Conservation (phyloP, 2,113 vertebrate genomes). For the Notothenia coriiceps region DNA sequence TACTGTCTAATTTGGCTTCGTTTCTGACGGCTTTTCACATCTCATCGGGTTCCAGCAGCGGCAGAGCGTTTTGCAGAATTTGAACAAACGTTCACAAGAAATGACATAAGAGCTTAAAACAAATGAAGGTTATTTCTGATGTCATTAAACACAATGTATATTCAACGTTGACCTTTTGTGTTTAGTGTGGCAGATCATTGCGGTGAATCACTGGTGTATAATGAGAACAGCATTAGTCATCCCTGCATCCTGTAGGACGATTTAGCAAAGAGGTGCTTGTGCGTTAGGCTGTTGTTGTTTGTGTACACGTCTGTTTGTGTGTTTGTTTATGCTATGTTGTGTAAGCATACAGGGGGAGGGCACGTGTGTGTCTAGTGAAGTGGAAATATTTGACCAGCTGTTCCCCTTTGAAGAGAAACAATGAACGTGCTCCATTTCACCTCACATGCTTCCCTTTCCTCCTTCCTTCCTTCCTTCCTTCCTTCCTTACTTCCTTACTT, state of each 20-base stretch:
- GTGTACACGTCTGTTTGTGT: slow-evolving; percentile 18
- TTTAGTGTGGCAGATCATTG: slow-evolving; percentile 14
- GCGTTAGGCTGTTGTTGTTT: slow-evolving; percentile 14
- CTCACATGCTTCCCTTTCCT: not conserved
- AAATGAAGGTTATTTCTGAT: not conserved
- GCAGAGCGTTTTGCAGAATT: not conserved
- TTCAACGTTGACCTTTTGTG: slow-evolving; percentile 31
- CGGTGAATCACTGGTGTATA: slow-evolving; percentile 23
- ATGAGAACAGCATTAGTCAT: slow-evolving; percentile 34
- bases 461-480: not conserved
- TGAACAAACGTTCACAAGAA: not conserved
- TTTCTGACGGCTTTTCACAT: not conserved
- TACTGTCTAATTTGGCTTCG: not conserved
- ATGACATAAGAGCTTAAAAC: not conserved
- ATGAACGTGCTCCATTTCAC: slow-evolving; percentile 36
- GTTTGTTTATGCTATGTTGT: slow-evolving; percentile 29
- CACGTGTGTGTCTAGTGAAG: slow-evolving; percentile 31
- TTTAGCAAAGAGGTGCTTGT: slow-evolving; percentile 9
- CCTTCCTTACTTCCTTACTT: not conserved
- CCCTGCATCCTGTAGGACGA: slow-evolving; percentile 6
- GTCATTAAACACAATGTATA: not conserved
- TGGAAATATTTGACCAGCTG: slow-evolving; percentile 64
- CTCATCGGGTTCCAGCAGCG: not conserved
- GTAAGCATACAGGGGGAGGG: not conserved
- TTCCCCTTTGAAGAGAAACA: slow-evolving; percentile 41